Conservation (phyloP, 2,113 vertebrate genomes). For the Hippocampus abdominalis region DNA sequence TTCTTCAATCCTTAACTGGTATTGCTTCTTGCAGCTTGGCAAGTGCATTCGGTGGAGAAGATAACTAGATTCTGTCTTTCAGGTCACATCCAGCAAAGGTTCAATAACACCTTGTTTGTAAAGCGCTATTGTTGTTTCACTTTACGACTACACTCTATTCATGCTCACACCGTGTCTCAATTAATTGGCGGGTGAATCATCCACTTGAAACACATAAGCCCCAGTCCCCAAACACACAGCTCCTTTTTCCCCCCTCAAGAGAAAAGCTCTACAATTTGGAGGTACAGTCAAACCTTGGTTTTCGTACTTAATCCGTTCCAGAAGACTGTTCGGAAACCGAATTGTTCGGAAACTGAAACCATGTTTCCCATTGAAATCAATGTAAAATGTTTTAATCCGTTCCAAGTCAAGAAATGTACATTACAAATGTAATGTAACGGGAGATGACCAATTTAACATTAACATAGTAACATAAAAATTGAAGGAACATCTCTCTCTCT, state of each 20-base stretch:
- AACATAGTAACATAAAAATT: too few relatives aligned
- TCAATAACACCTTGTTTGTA: slow-evolving; percentile 5
- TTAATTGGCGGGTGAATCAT: neutral
- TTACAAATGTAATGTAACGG: too few relatives aligned
- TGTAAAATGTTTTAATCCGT: too few relatives aligned
- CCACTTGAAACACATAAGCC: neutral
- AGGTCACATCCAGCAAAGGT: neutral
- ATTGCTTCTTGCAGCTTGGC: slow-evolving; percentile 11
- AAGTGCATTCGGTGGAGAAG: slow-evolving; percentile 22
- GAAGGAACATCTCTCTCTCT: too few relatives aligned
- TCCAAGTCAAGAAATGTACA: too few relatives aligned
- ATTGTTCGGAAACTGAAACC: too few relatives aligned
- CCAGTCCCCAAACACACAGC: neutral
- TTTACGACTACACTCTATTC: neutral
- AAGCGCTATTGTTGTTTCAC: neutral
- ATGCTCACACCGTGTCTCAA: neutral
- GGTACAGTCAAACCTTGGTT: too few relatives aligned
- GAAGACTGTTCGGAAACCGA: too few relatives aligned
- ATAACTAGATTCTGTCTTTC: slow-evolving; percentile 16
- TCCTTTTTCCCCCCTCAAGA: neutral
- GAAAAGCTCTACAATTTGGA: neutral
- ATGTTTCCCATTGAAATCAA: too few relatives aligned
- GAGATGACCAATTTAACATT: too few relatives aligned
- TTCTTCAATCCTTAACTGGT: slow-evolving; percentile 9
- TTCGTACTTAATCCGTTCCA: too few relatives aligned